Conservation (phyloP, 1,140 invertebrate species). For the Elymnias hypermnestra region DNA sequence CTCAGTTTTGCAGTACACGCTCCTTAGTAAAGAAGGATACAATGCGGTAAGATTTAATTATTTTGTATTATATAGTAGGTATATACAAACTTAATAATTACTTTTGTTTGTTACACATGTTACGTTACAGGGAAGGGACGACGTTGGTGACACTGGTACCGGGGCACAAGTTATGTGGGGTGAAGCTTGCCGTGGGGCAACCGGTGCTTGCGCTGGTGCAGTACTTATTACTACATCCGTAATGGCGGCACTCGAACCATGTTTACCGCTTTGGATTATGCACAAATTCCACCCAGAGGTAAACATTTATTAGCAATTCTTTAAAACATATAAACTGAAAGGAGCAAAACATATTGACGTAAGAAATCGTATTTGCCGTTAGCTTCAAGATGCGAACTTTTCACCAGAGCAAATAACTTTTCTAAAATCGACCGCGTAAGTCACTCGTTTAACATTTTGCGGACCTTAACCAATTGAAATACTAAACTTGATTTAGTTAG, state of each 20-base stretch:
- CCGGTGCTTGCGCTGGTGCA: conserved; percentile 72
- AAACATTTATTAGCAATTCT: not conserved
- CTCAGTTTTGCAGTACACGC: no score
- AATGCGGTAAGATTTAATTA: conserved; percentile 32
- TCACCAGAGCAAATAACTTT: no score
- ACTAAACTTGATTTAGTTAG: no score
- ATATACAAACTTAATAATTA: no score
- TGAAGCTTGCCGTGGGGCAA: conserved; percentile 23
- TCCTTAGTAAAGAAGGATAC: conserved; percentile 38
- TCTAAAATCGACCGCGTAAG: no score
- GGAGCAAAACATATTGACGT: no score
- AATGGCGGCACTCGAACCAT: conserved; percentile 87
- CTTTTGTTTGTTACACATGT: not conserved
- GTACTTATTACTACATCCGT: conserved; percentile 84
- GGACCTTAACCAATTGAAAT: no score
- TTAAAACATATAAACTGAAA: no score
- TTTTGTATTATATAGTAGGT: no score
- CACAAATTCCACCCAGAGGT: conserved; percentile 83
- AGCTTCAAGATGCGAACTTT: no score
- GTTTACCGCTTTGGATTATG: conserved; percentile 87
- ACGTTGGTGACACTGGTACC: conserved; percentile 5
- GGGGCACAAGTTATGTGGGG: conserved; percentile 14
- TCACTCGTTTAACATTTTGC: no score
- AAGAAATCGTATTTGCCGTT: no score
- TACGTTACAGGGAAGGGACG: not conserved